phyloP scores from a whole-genome alignment of 2,888 invertebrate genomes.

The Sepiola atlantica region DNA sequence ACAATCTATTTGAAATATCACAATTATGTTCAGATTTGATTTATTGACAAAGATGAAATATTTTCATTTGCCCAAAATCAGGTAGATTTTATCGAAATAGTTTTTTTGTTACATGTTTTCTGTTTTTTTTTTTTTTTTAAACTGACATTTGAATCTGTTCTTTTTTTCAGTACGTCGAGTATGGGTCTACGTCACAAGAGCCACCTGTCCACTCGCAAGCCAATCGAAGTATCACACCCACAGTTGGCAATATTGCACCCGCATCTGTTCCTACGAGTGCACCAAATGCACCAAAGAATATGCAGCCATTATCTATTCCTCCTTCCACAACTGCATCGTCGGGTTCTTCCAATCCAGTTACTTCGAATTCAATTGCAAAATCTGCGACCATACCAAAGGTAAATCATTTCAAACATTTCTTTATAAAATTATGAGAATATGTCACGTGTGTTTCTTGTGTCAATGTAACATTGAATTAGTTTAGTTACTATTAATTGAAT shows the following conservation, averaged over 20 bases:
- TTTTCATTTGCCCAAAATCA: not conserved
- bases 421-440: too few species aligned
- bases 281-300: conserved; percentile 48
- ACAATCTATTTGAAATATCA: not conserved
- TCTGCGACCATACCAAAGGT: conserved; percentile 47
- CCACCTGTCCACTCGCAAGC: conserved; percentile 80
- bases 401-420: not conserved
- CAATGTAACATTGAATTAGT: too few species aligned
- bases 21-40: not conserved
- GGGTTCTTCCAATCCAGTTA: conserved; percentile 63
- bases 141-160: not conserved
- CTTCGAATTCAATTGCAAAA: conserved; percentile 58
- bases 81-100: too few species aligned
- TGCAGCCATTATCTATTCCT: conserved; percentile 49
- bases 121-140: too few species aligned
- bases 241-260: conserved; percentile 35
- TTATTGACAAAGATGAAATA: not conserved
- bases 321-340: conserved; percentile 51
- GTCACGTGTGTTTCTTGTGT: too few species aligned
- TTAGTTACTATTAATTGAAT: too few species aligned
- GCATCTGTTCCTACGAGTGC: conserved; percentile 48
- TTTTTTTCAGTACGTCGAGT: conserved; percentile 84
- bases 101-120: too few species aligned
- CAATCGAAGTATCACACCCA: not conserved
- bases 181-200: conserved; percentile 90